Conservation (phyloP, 2,113 vertebrate species). For the Hippocampus mohnikei region DNA sequence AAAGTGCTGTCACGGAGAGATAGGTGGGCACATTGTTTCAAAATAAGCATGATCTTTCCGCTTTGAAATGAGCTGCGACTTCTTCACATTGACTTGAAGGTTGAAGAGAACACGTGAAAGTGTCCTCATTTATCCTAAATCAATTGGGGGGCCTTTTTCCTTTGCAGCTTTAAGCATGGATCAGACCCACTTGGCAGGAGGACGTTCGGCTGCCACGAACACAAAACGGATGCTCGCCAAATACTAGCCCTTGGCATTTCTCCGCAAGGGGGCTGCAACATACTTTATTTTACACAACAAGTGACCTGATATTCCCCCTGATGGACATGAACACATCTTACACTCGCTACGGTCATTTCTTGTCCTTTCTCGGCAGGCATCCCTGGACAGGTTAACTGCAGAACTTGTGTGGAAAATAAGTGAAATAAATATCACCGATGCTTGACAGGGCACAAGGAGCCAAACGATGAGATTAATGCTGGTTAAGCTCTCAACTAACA, state of each 20-base stretch:
- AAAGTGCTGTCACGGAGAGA: too few relatives aligned
- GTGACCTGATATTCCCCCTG: neutral
- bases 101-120: neutral
- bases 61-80: neutral
- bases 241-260: slow-evolving; percentile 43
- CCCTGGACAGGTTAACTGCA: slow-evolving; percentile 55
- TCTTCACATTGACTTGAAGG: neutral
- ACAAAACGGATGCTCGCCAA: slow-evolving; percentile 60
- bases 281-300: slow-evolving; percentile 32
- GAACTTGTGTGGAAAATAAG: slow-evolving; percentile 19
- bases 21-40: too few relatives aligned
- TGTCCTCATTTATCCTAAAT: slow-evolving; percentile 19
- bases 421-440: slow-evolving; percentile 42
- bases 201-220: slow-evolving; percentile 43
- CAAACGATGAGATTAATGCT: slow-evolving; percentile 61
- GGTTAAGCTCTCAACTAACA: slow-evolving; percentile 47
- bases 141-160: slow-evolving; percentile 6
- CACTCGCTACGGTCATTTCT: slow-evolving; percentile 53
- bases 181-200: slow-evolving; percentile 55
- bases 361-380: slow-evolving; percentile 43
- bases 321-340: slow-evolving; percentile 52
- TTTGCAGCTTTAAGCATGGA: slow-evolving; percentile 45
- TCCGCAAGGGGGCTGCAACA: slow-evolving; percentile 41
- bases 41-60: too few relatives aligned
- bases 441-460: slow-evolving; percentile 40